Evolutionary conservation across 2,113 vertebrate genomes (phyloP).

Genomic region (Xenopus laevis): DNA sequence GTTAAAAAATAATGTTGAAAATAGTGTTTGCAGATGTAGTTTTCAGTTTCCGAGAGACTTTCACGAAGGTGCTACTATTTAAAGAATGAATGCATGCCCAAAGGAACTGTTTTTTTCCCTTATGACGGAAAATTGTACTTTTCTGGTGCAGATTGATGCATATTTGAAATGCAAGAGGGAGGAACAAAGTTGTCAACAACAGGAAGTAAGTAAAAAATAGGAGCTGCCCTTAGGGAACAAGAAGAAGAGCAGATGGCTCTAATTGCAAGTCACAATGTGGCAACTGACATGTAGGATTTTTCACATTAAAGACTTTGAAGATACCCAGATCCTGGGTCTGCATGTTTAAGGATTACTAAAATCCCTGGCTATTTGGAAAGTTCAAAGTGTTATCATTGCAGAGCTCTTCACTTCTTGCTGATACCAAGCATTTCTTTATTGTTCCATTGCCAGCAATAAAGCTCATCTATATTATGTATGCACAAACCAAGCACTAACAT

Average conservation of each 20-base stretch:
- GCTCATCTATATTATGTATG: too few relatives aligned
- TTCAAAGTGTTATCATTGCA: background rate
- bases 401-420: background rate
- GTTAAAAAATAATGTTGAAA: too few relatives aligned
- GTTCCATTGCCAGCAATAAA: too few relatives aligned
- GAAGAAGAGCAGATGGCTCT: slow-evolving; percentile 1
- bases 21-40: too few relatives aligned
- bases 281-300: background rate
- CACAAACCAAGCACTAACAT: too few relatives aligned
- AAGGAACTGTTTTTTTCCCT: background rate
- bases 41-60: background rate
- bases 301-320: background rate
- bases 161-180: background rate
- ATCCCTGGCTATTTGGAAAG: background rate
- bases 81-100: background rate
- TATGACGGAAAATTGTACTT: background rate
- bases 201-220: slow-evolving; percentile 4
- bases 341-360: background rate
- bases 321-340: background rate
- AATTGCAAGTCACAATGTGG: slow-evolving; percentile 3
- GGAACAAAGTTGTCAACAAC: slow-evolving; percentile 5
- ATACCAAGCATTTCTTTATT: too few relatives aligned
- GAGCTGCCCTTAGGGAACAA: slow-evolving; percentile 1
- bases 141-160: background rate
- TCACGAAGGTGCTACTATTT: background rate